Base-by-base conservation (phyloP, 35 echinoderm and acorn worm species). In the Lytechinus pictus region DNA sequence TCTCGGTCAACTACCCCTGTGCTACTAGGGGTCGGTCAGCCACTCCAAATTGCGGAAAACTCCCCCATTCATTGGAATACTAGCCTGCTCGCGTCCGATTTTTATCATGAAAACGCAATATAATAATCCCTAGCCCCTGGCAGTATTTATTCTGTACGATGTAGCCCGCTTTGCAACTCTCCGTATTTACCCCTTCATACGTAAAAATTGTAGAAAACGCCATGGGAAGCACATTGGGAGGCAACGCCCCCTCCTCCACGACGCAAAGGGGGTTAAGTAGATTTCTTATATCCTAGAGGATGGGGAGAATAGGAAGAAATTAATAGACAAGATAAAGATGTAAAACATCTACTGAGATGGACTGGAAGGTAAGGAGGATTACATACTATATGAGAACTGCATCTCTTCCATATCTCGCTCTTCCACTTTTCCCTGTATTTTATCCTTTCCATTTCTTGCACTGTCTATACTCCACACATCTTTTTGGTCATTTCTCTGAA, bases 31-130 rank as follows among this genome's bases (percentile, higher is more conserved):
- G 88, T 90, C 88, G 88, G 88, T 90, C 88, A 90, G 28, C 88
- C 88, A 90, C 88, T 90, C 88, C 27, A 52, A 44, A 90, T 54
- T 52, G 88, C 88, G 88, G 29, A 90, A 12, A 90, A 90, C 52
- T 90, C 27, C 88, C 88, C 88, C 88, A 90, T 90, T 90, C 88
- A 90, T n/a, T 54, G 88, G 52, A 90, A 90, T 24, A 79, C 66
- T 90, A 90, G 88, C 52, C 88, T 33, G 88, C 88, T 90, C 28
- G 52, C 88, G 29, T 9, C 88, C 88, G 88, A 90, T 90, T 90
- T 90, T 90, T 90, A 90, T 90, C 88, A 90, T 90, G 88, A 90
- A 90, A 90, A 90, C 88, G 88, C 88, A 90, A 90, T 90, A 90
- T 90, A 90, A 90, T 90, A 90, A 90, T 90, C 88, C 88, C 52